Evolutionary conservation across 2,113 vertebrate species (phyloP).

Genomic region (Galeopterus variegatus): DNA sequence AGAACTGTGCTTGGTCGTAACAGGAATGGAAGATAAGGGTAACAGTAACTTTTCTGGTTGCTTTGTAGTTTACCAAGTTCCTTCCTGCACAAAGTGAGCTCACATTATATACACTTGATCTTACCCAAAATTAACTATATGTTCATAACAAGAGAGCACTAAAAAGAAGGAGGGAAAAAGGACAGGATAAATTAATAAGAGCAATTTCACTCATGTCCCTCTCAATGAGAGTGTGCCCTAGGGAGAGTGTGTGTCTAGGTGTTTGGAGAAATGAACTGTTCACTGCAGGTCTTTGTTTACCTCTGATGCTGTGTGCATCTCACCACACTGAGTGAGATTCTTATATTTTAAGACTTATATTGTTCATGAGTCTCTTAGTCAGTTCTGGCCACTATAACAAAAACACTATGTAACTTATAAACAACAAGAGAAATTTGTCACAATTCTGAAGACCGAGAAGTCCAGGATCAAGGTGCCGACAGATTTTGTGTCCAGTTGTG

Average conservation of each 20-base stretch:
- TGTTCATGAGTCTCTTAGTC: background rate
- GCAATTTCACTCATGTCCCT: background rate
- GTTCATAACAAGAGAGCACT: background rate
- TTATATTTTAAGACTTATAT: background rate
- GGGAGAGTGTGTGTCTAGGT: background rate
- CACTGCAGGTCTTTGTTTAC: background rate
- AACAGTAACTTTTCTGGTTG: background rate
- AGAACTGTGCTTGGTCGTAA: background rate
- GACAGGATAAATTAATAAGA: background rate
- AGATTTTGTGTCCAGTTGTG: background rate
- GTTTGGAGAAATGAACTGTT: background rate
- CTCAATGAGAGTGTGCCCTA: background rate
- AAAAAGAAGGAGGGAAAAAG: background rate
- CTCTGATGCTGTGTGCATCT: background rate
- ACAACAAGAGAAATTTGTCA: background rate
- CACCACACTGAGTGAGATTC: background rate
- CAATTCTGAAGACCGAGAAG: background rate
- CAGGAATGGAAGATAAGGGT: background rate
- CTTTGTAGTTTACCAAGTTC: constrained; percentile 34
- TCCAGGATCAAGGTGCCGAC: background rate
- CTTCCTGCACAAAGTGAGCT: constrained; percentile 31
- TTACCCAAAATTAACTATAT: background rate
- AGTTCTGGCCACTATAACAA: background rate
- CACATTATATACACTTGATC: background rate
- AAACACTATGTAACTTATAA: background rate